phyloP scores from a whole-genome alignment of 2,888 invertebrate genomes.

The Rhaphigaster nebulosa region DNA sequence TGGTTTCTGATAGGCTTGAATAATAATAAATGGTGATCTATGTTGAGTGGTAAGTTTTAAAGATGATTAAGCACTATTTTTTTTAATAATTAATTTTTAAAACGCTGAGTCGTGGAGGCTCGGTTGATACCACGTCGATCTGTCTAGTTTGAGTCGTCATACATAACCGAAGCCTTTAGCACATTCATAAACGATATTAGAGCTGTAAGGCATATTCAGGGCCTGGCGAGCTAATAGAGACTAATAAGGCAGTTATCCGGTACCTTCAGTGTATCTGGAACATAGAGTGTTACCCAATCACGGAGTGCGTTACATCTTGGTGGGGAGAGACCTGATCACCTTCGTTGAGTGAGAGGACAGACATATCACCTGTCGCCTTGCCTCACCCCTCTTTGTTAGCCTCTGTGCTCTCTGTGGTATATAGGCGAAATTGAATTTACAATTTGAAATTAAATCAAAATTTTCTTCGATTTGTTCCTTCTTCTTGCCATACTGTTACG shows the following conservation, averaged over 20 bases:
- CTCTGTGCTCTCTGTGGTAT: background rate
- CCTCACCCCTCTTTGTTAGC: background rate
- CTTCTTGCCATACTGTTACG: background rate
- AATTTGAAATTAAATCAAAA: background rate
- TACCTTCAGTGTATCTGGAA: conserved; percentile 30
- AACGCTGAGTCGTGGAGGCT: background rate
- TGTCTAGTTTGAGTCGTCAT: background rate
- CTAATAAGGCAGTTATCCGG: conserved; percentile 16
- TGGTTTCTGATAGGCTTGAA: too few species aligned
- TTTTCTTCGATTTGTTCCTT: background rate
- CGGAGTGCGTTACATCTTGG: conserved; percentile 16
- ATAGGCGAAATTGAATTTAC: background rate
- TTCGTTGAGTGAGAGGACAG: conserved; percentile 40
- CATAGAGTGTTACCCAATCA: background rate
- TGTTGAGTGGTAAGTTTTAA: too few species aligned
- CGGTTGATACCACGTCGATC: background rate
- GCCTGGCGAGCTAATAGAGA: background rate
- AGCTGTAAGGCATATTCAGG: background rate
- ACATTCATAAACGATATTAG: background rate
- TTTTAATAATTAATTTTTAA: too few species aligned
- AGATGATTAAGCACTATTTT: too few species aligned
- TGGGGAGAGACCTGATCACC: conserved; percentile 13
- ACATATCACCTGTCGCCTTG: conserved; percentile 22
- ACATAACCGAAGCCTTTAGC: background rate
- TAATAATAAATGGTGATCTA: too few species aligned